phyloP scores from a whole-genome alignment of 2,888 invertebrate genomes.

The Diarsia brunnea region DNA sequence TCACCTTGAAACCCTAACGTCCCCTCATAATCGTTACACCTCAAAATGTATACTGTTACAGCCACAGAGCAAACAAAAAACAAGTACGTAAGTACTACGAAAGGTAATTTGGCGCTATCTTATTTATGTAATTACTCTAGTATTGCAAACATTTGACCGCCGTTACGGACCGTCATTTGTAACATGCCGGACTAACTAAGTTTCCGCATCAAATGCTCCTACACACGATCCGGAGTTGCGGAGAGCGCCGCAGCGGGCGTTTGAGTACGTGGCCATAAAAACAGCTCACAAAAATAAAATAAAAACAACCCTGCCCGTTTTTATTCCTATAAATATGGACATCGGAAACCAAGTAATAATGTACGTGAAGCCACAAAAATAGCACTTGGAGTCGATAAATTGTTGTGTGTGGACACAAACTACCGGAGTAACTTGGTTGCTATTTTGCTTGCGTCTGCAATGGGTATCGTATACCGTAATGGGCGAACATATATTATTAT shows the following conservation, averaged over 20 bases:
- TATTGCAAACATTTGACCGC: conserved; percentile 70
- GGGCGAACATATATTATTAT: conserved; percentile 42
- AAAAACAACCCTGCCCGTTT: conserved; percentile 42
- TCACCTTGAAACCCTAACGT: conserved; percentile 25
- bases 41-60: conserved; percentile 37
- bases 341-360: conserved; percentile 57
- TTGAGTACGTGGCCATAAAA: conserved; percentile 60
- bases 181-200: conserved; percentile 73
- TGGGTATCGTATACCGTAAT: conserved; percentile 47
- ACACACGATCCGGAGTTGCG: conserved; percentile 61
- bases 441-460: conserved; percentile 60
- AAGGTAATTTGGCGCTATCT: conserved; percentile 64
- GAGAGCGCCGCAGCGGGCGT: conserved; percentile 60
- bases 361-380: conserved; percentile 54
- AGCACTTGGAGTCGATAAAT: conserved; percentile 58
- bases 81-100: conserved; percentile 46
- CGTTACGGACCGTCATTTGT: conserved; percentile 71
- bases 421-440: conserved; percentile 44
- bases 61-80: conserved; percentile 47
- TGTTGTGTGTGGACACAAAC: conserved; percentile 56
- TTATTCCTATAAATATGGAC: conserved; percentile 60
- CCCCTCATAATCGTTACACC: conserved; percentile 27
- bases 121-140: conserved; percentile 68
- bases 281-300: conserved; percentile 56
- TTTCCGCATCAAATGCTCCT: conserved; percentile 72